phyloP scores from a whole-genome alignment of 2,797 vertebrate species.

The Numenius phaeopus region DNA sequence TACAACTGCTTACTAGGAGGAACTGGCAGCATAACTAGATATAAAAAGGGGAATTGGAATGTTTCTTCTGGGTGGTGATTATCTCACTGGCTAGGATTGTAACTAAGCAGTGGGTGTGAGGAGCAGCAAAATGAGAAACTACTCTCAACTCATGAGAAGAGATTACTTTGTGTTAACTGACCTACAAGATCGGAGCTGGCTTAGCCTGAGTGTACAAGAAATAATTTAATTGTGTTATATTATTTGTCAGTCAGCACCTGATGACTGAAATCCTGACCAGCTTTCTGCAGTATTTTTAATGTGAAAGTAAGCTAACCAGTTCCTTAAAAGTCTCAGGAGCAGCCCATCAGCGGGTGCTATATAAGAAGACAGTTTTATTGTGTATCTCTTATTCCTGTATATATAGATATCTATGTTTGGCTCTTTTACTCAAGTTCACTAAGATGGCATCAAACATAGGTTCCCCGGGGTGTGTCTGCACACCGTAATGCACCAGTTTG shows the following conservation, averaged over 20 bases:
- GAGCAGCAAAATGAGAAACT: constrained; percentile 48
- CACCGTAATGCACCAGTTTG: background rate
- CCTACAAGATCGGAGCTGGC: background rate
- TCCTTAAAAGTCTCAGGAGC: constrained; percentile 30
- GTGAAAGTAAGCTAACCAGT: background rate
- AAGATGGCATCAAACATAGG: background rate
- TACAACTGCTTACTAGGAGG: constrained; percentile 43
- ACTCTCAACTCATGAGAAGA: constrained; percentile 11
- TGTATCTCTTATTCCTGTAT: constrained; percentile 28
- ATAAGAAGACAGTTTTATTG: constrained; percentile 26
- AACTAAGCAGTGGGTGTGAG: constrained; percentile 58
- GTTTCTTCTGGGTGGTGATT: constrained; percentile 62
- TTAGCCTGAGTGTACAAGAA: background rate
- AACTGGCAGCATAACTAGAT: constrained; percentile 62
- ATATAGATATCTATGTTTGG: constrained; percentile 26
- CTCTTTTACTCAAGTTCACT: constrained; percentile 13
- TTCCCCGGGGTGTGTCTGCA: background rate
- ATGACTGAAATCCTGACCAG: background rate
- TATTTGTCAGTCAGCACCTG: background rate
- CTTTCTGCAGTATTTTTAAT: background rate
- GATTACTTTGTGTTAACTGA: constrained; percentile 33
- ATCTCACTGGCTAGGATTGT: constrained; percentile 74
- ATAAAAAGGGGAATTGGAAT: constrained; percentile 71
- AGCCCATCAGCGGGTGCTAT: background rate
- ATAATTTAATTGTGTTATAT: background rate